Evolutionary conservation across 1,140 invertebrate genomes (phyloP).

Genomic region (Gyrodactylus bullatarudis): DNA sequence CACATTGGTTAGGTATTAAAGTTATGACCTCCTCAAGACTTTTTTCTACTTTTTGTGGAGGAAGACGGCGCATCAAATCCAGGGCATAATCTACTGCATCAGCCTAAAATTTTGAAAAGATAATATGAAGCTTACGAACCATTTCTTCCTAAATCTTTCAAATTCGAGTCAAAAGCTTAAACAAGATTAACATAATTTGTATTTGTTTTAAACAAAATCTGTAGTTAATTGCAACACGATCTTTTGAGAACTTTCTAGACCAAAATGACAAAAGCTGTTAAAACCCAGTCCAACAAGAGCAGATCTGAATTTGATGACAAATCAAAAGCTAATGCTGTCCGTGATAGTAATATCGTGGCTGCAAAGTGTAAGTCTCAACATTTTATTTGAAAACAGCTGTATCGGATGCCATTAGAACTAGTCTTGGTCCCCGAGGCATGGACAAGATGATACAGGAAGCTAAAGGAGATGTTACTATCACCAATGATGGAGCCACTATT

Average conservation of each 20-base stretch:
- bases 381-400: constrained; percentile 32
- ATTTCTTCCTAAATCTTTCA: not conserved
- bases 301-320: constrained; percentile 5
- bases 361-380: constrained; percentile 51
- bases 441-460: constrained; percentile 97
- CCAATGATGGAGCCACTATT: constrained; percentile 97
- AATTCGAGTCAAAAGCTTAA: not conserved
- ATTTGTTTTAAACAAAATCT: too few relatives aligned
- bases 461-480: constrained; percentile 93
- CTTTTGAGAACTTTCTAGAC: not conserved
- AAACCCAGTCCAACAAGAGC: not conserved
- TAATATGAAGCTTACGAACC: not conserved
- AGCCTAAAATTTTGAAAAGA: not conserved
- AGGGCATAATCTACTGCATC: constrained; percentile 61
- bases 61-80: constrained; percentile 83
- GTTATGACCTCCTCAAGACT: constrained; percentile 87
- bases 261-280: not conserved
- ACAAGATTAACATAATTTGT: too few relatives aligned
- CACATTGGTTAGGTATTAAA: constrained; percentile 43
- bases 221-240: too few relatives aligned
- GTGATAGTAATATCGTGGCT: constrained; percentile 70
- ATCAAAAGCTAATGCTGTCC: constrained; percentile 19
- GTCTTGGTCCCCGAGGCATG: constrained; percentile 87
- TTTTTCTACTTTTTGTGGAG: constrained; percentile 92
- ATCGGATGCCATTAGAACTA: constrained; percentile 84